These are phyloP conservation scores for Euwallacea similis DNA, from an alignment of 1,140 invertebrate genomes.

Conservation along the genomic window DNA sequence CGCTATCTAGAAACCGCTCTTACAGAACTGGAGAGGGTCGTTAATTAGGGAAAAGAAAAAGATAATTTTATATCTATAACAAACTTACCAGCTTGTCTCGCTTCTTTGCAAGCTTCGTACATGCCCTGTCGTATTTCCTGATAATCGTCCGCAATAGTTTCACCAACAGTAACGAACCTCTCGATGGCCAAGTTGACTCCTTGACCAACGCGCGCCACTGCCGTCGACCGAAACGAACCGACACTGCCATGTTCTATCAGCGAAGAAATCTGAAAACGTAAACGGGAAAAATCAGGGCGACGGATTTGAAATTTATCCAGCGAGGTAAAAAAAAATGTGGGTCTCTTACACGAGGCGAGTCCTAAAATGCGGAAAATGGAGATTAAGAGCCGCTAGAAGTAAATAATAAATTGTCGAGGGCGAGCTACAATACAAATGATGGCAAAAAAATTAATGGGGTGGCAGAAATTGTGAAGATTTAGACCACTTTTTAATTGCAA, in stretches of 20 bases:
- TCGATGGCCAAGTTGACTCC: slow-evolving; percentile 96
- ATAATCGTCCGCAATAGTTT: slow-evolving; percentile 98
- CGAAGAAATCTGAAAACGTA: slow-evolving; percentile 80
- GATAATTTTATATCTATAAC: no score
- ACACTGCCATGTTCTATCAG: slow-evolving; percentile 68
- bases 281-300: not conserved
- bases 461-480: no score
- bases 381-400: not conserved
- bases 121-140: slow-evolving; percentile 95
- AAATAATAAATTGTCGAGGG: not conserved
- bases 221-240: slow-evolving; percentile 64
- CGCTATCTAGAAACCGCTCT: no score
- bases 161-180: slow-evolving; percentile 95
- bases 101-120: slow-evolving; percentile 97
- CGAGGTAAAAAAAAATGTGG: not conserved
- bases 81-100: slow-evolving; percentile 83
- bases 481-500: no score
- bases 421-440: not conserved
- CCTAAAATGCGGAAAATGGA: not conserved
- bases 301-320: not conserved
- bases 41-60: no score
- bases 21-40: no score
- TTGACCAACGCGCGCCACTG: slow-evolving; percentile 90
- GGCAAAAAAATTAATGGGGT: no score
- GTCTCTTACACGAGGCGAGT: not conserved